Conservation (phyloP, 2,113 vertebrate species). For the Istiophorus platypterus region DNA sequence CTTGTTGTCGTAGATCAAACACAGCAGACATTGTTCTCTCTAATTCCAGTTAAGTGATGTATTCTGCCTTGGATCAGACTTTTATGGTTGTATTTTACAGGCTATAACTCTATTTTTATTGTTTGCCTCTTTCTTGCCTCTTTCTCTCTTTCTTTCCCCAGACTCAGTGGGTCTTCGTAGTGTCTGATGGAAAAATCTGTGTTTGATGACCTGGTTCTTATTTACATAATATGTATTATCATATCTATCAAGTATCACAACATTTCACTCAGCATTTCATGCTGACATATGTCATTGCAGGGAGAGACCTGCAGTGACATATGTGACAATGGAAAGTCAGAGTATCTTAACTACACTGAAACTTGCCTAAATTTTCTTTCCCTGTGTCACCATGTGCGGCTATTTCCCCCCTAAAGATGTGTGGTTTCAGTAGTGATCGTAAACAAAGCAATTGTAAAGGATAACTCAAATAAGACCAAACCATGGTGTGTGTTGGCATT, state of each 20-base stretch:
- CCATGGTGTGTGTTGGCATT: no score
- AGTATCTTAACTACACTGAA: background rate
- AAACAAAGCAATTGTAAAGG: no score
- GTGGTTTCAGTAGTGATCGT: background rate
- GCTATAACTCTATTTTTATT: background rate
- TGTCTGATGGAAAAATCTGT: background rate
- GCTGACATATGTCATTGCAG: background rate
- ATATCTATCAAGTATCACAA: background rate
- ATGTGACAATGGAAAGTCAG: no score
- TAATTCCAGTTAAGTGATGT: background rate
- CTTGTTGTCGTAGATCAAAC: constrained; percentile 8
- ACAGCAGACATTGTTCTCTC: background rate
- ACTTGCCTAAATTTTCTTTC: background rate
- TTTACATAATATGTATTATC: background rate
- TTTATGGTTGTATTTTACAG: constrained; percentile 1
- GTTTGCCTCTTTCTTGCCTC: background rate
- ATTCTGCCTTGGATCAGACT: background rate
- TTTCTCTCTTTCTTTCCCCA: background rate
- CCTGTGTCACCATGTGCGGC: background rate
- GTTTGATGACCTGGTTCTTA: background rate
- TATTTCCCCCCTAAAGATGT: background rate
- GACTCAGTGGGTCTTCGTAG: background rate
- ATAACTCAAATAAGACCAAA: no score
- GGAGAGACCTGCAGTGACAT: no score
- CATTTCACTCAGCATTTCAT: background rate